Evolutionary conservation across 2,113 vertebrate species (phyloP), one percentile per base, ranked within the genome.

Genomic region (Larimichthys crocea): DNA sequence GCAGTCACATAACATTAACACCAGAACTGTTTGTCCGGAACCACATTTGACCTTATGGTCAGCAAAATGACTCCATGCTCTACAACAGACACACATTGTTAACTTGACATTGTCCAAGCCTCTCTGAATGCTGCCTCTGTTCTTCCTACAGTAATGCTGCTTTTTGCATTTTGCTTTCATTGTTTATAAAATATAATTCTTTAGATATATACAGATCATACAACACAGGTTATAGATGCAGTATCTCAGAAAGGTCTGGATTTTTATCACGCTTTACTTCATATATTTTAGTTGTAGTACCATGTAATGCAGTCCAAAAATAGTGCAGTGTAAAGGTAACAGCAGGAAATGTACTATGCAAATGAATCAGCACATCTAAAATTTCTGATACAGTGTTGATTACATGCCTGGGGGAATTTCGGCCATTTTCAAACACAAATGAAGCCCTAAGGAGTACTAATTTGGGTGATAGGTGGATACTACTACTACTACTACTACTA

Each of bases 41-140:
- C 31, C 66, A 82, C 82, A 76, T 80, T 66, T 86, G 62, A 74
- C 62, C 44, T 74, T 22, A 46, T 46, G 50, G 74, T 15, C 46
- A 31, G 74, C 44, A 62, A 76, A 89, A 62, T 53, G 66, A 55
- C 76, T 88, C 77, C 73, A 75, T 19, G 68, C n/a, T 65, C 20
- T 52, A 61, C 74, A 86, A 79, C 80, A 89, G 85, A 87, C 70
- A 84, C 62, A 87, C 76, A 61, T 76, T 86, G 82, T 92, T 88
- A 88, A 85, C 48, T 66, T 89, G 84, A 92, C 89, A 81, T 91
- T 75, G 69, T 74, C 78, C 78, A 89, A 72, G 24, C 69, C 59
- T 52, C 53, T 62, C 3, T 83, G 64, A 82, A 84, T 65, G 79
- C 67, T 46, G 71, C 15, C 69, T 89, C 67, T 85, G 84, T 79